These are phyloP conservation scores for Clanis bilineata DNA, from an alignment of 2,888 invertebrate genomes.

Conservation along the genomic window DNA sequence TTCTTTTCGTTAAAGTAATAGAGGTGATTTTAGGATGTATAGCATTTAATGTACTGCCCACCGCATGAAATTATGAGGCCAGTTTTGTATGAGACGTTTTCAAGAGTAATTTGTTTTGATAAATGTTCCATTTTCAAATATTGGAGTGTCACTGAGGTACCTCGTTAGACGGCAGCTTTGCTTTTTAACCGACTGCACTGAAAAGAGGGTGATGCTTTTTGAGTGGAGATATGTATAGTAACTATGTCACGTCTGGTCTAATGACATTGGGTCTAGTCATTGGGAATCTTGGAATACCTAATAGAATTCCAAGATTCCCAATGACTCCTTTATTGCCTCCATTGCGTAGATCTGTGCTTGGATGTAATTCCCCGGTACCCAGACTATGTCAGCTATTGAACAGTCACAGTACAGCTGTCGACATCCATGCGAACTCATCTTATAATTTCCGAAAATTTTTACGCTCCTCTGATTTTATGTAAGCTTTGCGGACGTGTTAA, in stretches of 20 bases:
- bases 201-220: too few relatives aligned
- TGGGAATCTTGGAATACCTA: neutral
- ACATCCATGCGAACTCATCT: neutral
- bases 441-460: neutral
- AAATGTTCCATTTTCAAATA: conserved; percentile 11
- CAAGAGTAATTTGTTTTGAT: conserved; percentile 11
- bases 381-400: neutral
- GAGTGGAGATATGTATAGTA: too few relatives aligned
- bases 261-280: too few relatives aligned
- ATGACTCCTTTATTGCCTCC: too few relatives aligned
- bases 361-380: neutral
- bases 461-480: too few relatives aligned
- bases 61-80: conserved; percentile 6
- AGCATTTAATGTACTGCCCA: neutral
- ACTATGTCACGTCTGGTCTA: too few relatives aligned
- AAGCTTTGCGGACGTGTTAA: too few relatives aligned
- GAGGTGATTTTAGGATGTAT: neutral
- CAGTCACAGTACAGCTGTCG: neutral
- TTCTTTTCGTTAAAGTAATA: neutral
- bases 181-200: neutral
- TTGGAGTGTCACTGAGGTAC: neutral
- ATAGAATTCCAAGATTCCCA: neutral
- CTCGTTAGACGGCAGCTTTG: neutral
- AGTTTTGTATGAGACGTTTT: conserved; percentile 7
- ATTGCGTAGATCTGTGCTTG: neutral